These are phyloP conservation scores for Acanthococcus lagerstroemiae DNA, from an alignment of 2,888 invertebrate genomes.

Conservation along the genomic window DNA sequence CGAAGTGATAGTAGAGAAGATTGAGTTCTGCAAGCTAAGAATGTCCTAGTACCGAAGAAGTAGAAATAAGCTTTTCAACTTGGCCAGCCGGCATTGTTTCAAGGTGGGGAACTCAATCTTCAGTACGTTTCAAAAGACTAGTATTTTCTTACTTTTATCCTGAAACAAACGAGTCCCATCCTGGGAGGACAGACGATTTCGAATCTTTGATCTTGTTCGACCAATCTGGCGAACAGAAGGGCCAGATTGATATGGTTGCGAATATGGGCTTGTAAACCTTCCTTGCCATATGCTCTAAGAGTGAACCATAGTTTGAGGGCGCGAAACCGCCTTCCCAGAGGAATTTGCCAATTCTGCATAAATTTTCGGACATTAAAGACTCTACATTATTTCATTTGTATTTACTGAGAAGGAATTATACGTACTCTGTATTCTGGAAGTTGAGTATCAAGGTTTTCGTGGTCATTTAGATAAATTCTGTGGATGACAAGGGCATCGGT, in stretches of 20 bases:
- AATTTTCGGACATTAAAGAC: neutral
- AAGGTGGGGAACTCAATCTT: neutral
- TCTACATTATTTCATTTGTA: too few species aligned
- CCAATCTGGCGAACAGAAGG: constrained; percentile 61
- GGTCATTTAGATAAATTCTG: constrained; percentile 67
- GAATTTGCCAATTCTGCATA: constrained; percentile 75
- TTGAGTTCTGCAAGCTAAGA: neutral
- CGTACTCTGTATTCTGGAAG: constrained; percentile 52
- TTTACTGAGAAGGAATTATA: too few species aligned
- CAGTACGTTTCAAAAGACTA: neutral
- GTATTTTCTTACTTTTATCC: constrained; percentile 54
- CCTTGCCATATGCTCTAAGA: constrained; percentile 67
- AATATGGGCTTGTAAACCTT: constrained; percentile 66
- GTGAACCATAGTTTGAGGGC: constrained; percentile 92
- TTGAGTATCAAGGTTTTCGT: constrained; percentile 49
- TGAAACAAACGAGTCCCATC: constrained; percentile 82
- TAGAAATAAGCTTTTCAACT: neutral
- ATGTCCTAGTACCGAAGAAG: neutral
- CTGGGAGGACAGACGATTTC: constrained; percentile 61
- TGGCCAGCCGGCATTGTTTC: neutral
- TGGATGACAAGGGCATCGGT: constrained; percentile 83
- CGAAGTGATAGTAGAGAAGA: neutral
- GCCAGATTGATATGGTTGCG: constrained; percentile 66
- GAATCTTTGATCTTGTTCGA: constrained; percentile 62
- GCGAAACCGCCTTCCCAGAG: constrained; percentile 75